These are phyloP conservation scores for Mormyrus proboscirostris DNA, from an alignment of 2,797 vertebrate genomes.

Conservation along the genomic window DNA sequence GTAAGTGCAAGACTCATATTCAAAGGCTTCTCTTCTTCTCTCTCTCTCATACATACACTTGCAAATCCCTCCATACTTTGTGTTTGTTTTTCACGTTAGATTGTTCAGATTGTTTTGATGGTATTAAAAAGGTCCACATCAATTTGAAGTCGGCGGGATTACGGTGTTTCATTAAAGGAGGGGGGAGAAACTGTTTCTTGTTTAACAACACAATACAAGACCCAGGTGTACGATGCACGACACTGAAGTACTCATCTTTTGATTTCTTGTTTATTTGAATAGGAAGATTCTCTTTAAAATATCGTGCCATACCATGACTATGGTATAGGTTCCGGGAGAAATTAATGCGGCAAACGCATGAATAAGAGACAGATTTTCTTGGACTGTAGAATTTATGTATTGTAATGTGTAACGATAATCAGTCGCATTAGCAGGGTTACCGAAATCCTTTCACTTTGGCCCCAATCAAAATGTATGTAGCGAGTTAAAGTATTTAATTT, in stretches of 20 bases:
- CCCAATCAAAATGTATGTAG: not conserved
- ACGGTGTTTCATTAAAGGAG: not conserved
- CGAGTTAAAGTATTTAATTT: not conserved
- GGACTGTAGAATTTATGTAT: not conserved
- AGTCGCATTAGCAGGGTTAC: not conserved
- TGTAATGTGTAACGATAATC: not conserved
- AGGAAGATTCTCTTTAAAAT: not conserved
- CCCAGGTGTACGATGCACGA: not conserved
- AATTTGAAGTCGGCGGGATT: slow-evolving; percentile 12
- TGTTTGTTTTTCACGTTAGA: not conserved
- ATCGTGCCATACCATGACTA: not conserved
- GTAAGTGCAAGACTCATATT: slow-evolving; percentile 60
- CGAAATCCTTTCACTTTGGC: not conserved
- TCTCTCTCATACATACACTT: not conserved
- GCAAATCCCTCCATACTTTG: slow-evolving; percentile 7
- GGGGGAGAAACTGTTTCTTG: not conserved
- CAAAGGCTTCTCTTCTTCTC: not conserved
- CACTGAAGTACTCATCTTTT: not conserved
- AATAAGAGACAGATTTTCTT: not conserved
- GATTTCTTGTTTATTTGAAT: not conserved
- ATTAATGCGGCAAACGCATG: not conserved
- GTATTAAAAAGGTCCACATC: slow-evolving; percentile 14
- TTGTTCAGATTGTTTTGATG: slow-evolving; percentile 17
- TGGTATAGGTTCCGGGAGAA: not conserved
- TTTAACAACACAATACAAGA: slow-evolving; percentile 10